Evolutionary conservation across 2,113 vertebrate genomes (phyloP).

Genomic region (Isurus oxyrinchus): DNA sequence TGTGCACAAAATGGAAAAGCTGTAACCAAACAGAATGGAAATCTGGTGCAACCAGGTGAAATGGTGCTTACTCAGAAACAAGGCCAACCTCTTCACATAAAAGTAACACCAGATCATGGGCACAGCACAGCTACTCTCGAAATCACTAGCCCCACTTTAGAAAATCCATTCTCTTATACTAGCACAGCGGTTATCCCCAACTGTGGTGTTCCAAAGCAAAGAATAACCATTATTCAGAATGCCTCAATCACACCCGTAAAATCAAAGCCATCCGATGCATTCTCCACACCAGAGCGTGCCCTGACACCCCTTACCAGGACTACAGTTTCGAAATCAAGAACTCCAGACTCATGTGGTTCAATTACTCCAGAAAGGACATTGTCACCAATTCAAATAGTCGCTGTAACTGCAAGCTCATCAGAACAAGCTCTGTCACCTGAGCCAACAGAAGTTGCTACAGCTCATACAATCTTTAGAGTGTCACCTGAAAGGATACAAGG

Average conservation of each 20-base stretch:
- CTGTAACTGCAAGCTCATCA: slow-evolving; percentile 67
- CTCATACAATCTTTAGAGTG: slow-evolving; percentile 76
- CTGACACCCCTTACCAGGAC: slow-evolving; percentile 72
- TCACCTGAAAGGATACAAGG: slow-evolving; percentile 80
- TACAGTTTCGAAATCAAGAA: slow-evolving; percentile 63
- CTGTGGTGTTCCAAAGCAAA: slow-evolving; percentile 78
- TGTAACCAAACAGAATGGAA: slow-evolving; percentile 70
- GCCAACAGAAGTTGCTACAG: slow-evolving; percentile 70
- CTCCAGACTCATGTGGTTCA: slow-evolving; percentile 80
- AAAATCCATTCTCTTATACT: slow-evolving; percentile 77
- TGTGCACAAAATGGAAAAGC: slow-evolving; percentile 71
- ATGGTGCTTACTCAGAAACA: slow-evolving; percentile 83
- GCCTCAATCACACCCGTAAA: slow-evolving; percentile 69
- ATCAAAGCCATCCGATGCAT: slow-evolving; percentile 66
- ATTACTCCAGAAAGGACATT: slow-evolving; percentile 79
- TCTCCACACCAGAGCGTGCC: slow-evolving; percentile 66
- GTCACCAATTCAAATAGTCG: slow-evolving; percentile 81
- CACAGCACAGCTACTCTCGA: slow-evolving; percentile 86
- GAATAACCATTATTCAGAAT: slow-evolving; percentile 92
- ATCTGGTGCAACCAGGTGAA: slow-evolving; percentile 73
- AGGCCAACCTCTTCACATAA: slow-evolving; percentile 89
- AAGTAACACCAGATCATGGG: slow-evolving; percentile 85
- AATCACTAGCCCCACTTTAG: slow-evolving; percentile 81
- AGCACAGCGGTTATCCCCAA: slow-evolving; percentile 94
- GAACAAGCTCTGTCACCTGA: slow-evolving; percentile 70